Percentiles rank a stretch among this genome's conserved stretches.
Conservation (phyloP, 2,888 invertebrate species). For the Apamea sordens region DNA sequence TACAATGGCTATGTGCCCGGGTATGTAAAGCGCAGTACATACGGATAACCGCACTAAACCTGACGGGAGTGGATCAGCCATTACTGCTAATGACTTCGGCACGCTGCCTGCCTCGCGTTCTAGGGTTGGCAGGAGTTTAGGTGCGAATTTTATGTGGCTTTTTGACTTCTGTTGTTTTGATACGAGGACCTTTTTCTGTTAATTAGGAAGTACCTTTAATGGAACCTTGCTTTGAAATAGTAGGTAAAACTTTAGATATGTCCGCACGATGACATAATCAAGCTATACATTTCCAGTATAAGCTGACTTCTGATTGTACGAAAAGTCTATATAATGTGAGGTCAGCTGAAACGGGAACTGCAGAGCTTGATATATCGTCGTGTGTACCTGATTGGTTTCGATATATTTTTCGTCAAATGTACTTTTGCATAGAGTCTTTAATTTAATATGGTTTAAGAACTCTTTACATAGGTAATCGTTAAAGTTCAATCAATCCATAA, state of each 20-base stretch:
- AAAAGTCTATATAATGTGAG: no score
- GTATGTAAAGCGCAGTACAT: constrained; percentile 68
- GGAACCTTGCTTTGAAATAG: no score
- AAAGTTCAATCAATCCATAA: background rate
- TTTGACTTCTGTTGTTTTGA: no score
- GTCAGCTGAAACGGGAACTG: no score
- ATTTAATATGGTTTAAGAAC: background rate
- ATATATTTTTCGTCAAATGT: background rate
- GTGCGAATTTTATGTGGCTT: background rate
- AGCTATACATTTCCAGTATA: no score
- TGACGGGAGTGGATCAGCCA: constrained; percentile 87
- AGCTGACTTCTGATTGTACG: no score
- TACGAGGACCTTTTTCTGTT: background rate
- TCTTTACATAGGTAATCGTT: background rate
- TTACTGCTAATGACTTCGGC: constrained; percentile 90
- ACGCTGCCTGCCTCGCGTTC: constrained; percentile 81
- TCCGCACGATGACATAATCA: no score
- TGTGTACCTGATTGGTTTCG: background rate
- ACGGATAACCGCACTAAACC: constrained; percentile 83
- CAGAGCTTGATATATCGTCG: no score
- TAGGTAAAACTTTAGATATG: background rate
- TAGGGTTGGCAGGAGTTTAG: constrained; percentile 75
- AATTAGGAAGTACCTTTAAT: background rate
- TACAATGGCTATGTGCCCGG: constrained; percentile 49
- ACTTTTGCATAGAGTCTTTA: background rate